Percentiles rank a stretch among this genome's conserved stretches.
Conservation (phyloP, 2,888 invertebrate genomes). For the Mesopsocus fuscifrons region DNA sequence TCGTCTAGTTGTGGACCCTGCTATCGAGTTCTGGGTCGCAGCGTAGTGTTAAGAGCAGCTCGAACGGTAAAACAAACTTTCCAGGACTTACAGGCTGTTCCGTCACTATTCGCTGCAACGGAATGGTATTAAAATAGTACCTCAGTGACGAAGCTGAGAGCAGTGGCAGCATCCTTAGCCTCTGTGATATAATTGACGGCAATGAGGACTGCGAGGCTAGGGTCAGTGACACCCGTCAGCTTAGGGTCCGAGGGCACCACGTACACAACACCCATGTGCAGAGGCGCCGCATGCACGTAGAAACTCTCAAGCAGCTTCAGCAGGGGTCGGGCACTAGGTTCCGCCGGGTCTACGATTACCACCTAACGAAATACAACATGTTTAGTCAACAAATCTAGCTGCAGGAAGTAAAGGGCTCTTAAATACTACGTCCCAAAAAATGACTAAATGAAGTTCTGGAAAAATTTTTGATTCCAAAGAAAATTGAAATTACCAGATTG, state of each 20-base stretch:
- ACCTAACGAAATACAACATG: constrained; percentile 32
- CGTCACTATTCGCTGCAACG: too few species aligned
- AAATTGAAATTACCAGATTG: constrained; percentile 40
- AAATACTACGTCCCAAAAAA: too few species aligned
- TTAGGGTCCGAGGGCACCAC: constrained; percentile 37
- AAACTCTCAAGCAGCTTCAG: constrained; percentile 81
- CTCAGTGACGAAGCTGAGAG: constrained; percentile 69
- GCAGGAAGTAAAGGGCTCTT: constrained; percentile 8
- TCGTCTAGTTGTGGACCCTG: too few species aligned
- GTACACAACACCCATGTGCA: constrained; percentile 75
- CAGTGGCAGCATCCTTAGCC: constrained; percentile 52
- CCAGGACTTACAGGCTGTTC: too few species aligned
- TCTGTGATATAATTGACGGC: constrained; percentile 81
- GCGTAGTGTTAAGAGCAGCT: too few species aligned
- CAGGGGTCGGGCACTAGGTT: constrained; percentile 43
- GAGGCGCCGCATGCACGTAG: constrained; percentile 74
- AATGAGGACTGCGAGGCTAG: constrained; percentile 66
- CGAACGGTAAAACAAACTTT: too few species aligned
- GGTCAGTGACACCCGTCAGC: constrained; percentile 39
- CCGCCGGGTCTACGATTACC: constrained; percentile 69
- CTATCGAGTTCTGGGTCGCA: too few species aligned
- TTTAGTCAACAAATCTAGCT: constrained; percentile 11
- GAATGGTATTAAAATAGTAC: too few species aligned
- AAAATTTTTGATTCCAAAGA: constrained; percentile 10
- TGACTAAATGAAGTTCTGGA: constrained; percentile 7